Percentiles rank a stretch among this genome's conserved stretches.
phyloP scores from a whole-genome alignment of 2,113 vertebrate genomes.

The Hylia prasina region DNA sequence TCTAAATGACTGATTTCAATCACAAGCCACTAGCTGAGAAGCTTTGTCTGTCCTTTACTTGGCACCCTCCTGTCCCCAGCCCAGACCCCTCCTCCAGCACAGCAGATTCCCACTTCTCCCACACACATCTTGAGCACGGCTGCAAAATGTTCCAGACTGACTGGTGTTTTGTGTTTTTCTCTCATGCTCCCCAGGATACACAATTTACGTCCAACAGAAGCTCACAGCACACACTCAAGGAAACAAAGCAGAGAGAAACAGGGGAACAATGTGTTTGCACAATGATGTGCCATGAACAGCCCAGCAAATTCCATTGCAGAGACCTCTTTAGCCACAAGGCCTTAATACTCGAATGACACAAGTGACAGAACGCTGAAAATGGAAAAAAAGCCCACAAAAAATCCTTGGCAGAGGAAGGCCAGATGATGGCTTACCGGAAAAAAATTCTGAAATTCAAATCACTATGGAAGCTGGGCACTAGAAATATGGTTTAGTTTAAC shows the following conservation, averaged over 20 bases:
- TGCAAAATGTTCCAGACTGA: background rate
- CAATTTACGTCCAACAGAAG: background rate
- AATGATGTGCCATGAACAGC: background rate
- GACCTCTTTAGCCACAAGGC: background rate
- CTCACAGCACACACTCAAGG: background rate
- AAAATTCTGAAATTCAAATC: background rate
- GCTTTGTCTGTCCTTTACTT: background rate
- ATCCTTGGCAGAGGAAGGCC: background rate
- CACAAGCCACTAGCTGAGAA: background rate
- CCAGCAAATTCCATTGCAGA: background rate
- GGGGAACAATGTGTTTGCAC: background rate
- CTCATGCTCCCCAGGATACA: background rate
- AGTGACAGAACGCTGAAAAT: background rate
- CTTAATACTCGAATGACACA: background rate
- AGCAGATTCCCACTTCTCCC: background rate
- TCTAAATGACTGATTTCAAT: background rate
- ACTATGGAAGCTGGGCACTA: background rate
- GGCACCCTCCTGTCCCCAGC: background rate
- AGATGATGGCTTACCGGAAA: background rate
- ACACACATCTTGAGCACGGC: background rate
- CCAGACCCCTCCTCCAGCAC: background rate
- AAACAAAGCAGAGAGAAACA: background rate
- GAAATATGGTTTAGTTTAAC: background rate
- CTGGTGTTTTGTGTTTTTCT: background rate
- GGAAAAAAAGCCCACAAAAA: too few relatives aligned